phyloP scores from a whole-genome alignment of 2,888 invertebrate species.

The Ennomos quercinarius region DNA sequence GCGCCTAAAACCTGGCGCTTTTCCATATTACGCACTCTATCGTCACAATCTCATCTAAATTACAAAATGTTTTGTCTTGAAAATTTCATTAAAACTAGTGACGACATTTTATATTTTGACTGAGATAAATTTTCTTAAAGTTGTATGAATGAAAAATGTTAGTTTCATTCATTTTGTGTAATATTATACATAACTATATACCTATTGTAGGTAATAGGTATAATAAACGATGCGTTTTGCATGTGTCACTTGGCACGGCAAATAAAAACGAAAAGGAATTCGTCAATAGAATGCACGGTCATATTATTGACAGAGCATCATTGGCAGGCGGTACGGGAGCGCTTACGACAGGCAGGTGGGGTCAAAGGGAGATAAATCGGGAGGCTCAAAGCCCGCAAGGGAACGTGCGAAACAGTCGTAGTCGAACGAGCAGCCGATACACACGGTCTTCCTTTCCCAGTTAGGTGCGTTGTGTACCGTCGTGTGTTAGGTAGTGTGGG shows the following conservation, averaged over 20 bases:
- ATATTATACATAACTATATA: no score
- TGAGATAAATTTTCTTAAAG: slow-evolving; percentile 7
- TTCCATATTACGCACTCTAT: slow-evolving; percentile 41
- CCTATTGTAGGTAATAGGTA: no score
- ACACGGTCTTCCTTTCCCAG: slow-evolving; percentile 74
- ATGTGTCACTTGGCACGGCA: slow-evolving; percentile 70
- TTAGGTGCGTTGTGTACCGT: slow-evolving; percentile 68
- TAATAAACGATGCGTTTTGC: slow-evolving; percentile 14
- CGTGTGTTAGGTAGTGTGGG: slow-evolving; percentile 46
- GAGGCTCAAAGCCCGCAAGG: slow-evolving; percentile 70
- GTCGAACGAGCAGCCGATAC: slow-evolving; percentile 77
- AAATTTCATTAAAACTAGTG: slow-evolving; percentile 47
- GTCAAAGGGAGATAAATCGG: slow-evolving; percentile 80
- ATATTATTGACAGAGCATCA: slow-evolving; percentile 81
- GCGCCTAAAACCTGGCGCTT: slow-evolving; percentile 49
- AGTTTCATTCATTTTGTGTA: slow-evolving; percentile 1
- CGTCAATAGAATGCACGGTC: slow-evolving; percentile 72
- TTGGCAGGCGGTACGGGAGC: slow-evolving; percentile 68
- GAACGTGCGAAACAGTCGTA: slow-evolving; percentile 70
- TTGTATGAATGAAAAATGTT: background rate
- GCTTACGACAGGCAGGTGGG: slow-evolving; percentile 80
- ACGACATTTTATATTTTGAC: slow-evolving; percentile 28
- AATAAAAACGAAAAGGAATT: slow-evolving; percentile 68
- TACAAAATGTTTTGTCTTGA: slow-evolving; percentile 49
- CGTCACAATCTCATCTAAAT: slow-evolving; percentile 42